phyloP scores from a whole-genome alignment of 1,140 invertebrate species.

The Brachionus paranguensis region DNA sequence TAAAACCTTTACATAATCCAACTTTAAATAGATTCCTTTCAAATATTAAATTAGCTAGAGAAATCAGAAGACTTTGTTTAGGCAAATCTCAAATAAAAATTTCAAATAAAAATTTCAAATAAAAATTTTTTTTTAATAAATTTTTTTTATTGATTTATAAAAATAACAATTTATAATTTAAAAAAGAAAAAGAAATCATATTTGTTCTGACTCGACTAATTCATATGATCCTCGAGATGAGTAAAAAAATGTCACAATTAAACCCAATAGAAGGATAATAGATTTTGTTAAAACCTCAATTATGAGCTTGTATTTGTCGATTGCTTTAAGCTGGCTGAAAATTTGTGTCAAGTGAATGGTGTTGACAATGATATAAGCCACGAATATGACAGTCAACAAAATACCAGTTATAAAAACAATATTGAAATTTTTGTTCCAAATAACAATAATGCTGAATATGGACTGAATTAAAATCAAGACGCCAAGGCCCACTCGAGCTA shows the following conservation, averaged over 20 bases:
- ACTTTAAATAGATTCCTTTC: too few relatives aligned
- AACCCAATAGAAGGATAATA: not conserved
- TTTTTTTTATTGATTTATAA: too few relatives aligned
- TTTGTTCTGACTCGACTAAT: not conserved
- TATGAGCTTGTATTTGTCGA: not conserved
- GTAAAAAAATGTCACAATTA: constrained; percentile 10
- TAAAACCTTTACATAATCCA: too few relatives aligned
- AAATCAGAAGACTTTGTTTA: too few relatives aligned
- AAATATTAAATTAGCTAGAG: too few relatives aligned
- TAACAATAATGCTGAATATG: not conserved
- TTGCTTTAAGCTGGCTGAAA: not conserved
- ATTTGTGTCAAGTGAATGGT: constrained; percentile 19
- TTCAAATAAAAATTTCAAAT: too few relatives aligned
- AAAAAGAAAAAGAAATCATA: too few relatives aligned
- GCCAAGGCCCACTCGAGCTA: not conserved
- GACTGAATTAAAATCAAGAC: not conserved
- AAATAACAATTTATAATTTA: too few relatives aligned
- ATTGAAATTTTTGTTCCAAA: not conserved
- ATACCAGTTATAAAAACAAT: constrained; percentile 4
- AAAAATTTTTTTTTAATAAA: too few relatives aligned
- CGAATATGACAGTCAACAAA: not conserved
- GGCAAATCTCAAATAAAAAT: too few relatives aligned
- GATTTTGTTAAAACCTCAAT: not conserved
- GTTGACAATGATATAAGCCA: not conserved
- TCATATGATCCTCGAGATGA: not conserved